A percentile compares a stretch with the other conserved stretches of the same genome.
These are phyloP conservation scores for Atrichornis clamosus DNA, from an alignment of 2,113 vertebrate species.

Conservation along the genomic window DNA sequence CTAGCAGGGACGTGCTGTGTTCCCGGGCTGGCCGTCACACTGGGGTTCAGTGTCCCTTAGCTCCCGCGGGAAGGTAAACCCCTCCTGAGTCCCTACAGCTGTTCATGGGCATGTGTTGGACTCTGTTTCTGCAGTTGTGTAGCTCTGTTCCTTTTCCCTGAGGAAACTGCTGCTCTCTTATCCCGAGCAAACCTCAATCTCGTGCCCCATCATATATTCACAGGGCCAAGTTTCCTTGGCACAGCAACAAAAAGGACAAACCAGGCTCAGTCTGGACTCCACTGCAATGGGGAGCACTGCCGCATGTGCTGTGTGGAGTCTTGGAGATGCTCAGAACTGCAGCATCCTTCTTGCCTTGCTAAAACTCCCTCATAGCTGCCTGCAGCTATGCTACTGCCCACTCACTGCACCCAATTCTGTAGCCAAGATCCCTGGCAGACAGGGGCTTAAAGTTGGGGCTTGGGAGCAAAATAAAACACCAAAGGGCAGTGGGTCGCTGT, in stretches of 20 bases:
- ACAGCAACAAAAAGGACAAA: background rate
- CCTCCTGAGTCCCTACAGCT: rapidly evolving
- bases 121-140: background rate
- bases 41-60: background rate
- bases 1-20: background rate
- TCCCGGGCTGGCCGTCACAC: rapidly evolving
- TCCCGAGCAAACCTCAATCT: background rate
- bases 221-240: background rate
- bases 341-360: background rate
- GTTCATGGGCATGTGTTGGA: rapidly evolving
- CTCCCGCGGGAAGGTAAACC: background rate
- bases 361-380: background rate
- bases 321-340: background rate
- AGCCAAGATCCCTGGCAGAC: background rate
- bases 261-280: background rate
- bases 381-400: background rate
- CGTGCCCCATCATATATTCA: background rate
- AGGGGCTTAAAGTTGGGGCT: background rate
- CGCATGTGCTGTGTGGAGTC: rapidly evolving
- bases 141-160: background rate
- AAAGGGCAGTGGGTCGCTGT: background rate
- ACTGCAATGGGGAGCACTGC: rapidly evolving
- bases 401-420: rapidly evolving
- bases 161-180: background rate
- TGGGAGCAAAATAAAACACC: background rate